A percentile compares a stretch with the other conserved stretches of the same genome.
Evolutionary conservation across 1,140 invertebrate species (phyloP).

Genomic region (Drosophila repleta): DNA sequence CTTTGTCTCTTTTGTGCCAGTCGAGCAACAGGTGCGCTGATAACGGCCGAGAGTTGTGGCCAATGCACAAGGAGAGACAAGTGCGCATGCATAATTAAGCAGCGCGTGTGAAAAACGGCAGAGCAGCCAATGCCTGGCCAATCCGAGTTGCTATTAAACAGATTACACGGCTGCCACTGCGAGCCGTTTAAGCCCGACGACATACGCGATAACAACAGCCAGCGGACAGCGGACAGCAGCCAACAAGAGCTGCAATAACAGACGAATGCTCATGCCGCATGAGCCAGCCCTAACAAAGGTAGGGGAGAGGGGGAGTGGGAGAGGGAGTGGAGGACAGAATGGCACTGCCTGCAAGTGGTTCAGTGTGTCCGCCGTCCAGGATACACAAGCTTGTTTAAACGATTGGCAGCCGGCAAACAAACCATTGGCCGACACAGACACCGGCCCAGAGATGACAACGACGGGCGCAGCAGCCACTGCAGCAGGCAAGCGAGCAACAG

Average conservation of each 20-base stretch:
- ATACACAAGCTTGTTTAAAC: slow-evolving; percentile 68
- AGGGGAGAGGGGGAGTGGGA: not conserved
- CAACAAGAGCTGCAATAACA: slow-evolving; percentile 53
- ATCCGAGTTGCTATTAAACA: slow-evolving; percentile 59
- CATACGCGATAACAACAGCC: slow-evolving; percentile 56
- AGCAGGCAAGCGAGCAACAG: slow-evolving; percentile 6
- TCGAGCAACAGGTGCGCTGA: slow-evolving; percentile 58
- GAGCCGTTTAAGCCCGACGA: slow-evolving; percentile 67
- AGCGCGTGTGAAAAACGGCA: slow-evolving; percentile 38
- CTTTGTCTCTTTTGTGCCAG: slow-evolving; percentile 16
- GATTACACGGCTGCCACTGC: slow-evolving; percentile 70
- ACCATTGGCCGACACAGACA: slow-evolving; percentile 21
- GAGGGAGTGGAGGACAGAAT: not conserved
- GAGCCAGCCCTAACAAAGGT: not conserved
- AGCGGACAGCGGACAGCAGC: slow-evolving; percentile 13
- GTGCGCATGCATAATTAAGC: slow-evolving; percentile 23
- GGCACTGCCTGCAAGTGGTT: slow-evolving; percentile 5
- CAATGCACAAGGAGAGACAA: not conserved
- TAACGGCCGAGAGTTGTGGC: slow-evolving; percentile 8
- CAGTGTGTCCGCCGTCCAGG: not conserved
- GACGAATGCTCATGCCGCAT: slow-evolving; percentile 58
- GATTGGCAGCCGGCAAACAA: slow-evolving; percentile 69
- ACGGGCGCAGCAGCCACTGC: slow-evolving; percentile 2
- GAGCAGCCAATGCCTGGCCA: slow-evolving; percentile 30
- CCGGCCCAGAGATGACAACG: not conserved